These are phyloP conservation scores for Pasiphila rectangulata DNA, from an alignment of 2,888 invertebrate genomes.

Conservation along the genomic window DNA sequence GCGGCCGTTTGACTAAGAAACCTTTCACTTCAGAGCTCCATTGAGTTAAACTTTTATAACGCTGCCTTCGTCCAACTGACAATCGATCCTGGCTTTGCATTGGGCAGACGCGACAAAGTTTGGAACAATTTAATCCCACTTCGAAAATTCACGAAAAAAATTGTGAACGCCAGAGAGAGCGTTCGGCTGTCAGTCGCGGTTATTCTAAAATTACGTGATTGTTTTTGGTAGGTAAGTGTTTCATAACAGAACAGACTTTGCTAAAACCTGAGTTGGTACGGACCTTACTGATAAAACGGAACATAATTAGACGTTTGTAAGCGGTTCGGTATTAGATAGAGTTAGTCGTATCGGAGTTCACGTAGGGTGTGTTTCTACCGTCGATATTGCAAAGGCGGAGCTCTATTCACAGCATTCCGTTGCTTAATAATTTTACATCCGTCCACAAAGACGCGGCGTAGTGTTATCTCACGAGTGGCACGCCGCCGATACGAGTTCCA, in stretches of 20 bases:
- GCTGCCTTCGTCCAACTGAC: constrained; percentile 49
- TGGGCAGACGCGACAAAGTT: constrained; percentile 61
- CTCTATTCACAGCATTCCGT: constrained; percentile 61
- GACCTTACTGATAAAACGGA: constrained; percentile 14
- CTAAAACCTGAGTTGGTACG: constrained; percentile 14
- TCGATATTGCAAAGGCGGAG: constrained; percentile 54
- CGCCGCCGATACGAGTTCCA: constrained; percentile 69
- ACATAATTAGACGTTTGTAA: constrained; percentile 39
- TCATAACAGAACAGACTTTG: constrained; percentile 14
- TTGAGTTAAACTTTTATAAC: constrained; percentile 46
- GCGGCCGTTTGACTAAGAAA: constrained; percentile 55
- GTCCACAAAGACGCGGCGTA: constrained; percentile 68
- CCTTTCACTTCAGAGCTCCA: constrained; percentile 41
- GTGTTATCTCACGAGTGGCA: constrained; percentile 75
- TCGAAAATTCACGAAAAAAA: constrained; percentile 63
- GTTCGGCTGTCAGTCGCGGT: constrained; percentile 13
- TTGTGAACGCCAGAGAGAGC: constrained; percentile 34
- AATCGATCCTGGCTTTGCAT: constrained; percentile 53
- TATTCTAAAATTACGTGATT: constrained; percentile 24
- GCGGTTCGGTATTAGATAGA: constrained; percentile 46
- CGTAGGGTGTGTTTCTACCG: constrained; percentile 47
- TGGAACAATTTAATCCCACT: constrained; percentile 66
- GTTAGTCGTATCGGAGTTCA: constrained; percentile 48
- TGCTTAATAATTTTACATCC: constrained; percentile 75
- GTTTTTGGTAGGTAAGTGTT: constrained; percentile 22